These are phyloP conservation scores for Drosophila repleta DNA, from an alignment of 1,140 invertebrate genomes.

Conservation along the genomic window DNA sequence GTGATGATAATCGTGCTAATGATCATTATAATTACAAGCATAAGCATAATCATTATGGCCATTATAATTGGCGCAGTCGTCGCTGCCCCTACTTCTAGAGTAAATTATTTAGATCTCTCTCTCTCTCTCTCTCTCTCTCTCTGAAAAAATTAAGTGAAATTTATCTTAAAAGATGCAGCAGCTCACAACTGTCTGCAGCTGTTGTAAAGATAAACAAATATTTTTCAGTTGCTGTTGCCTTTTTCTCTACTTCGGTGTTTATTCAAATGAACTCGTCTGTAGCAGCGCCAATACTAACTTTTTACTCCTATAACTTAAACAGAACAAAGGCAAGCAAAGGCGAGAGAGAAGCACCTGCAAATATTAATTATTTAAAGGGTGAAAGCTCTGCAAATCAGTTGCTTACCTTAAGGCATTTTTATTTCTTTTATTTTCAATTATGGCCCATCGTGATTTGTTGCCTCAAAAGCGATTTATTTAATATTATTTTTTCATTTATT, in stretches of 20 bases:
- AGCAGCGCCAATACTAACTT: slow-evolving; percentile 20
- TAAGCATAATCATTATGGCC: slow-evolving; percentile 33
- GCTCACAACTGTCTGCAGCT: slow-evolving; percentile 37
- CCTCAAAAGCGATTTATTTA: background rate
- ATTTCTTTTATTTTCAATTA: background rate
- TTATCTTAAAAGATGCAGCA: slow-evolving; percentile 32
- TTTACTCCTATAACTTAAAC: background rate
- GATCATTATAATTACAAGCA: slow-evolving; percentile 33
- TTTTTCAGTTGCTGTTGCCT: slow-evolving; percentile 17
- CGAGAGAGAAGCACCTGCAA: slow-evolving; percentile 28
- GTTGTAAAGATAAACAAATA: slow-evolving; percentile 25
- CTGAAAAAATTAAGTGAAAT: background rate
- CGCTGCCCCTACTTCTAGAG: slow-evolving; percentile 48
- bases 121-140: background rate
- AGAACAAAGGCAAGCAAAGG: slow-evolving; percentile 1
- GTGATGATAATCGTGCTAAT: slow-evolving; percentile 10
- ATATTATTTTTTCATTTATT: no score
- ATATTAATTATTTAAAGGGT: slow-evolving; percentile 16
- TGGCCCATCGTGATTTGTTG: background rate
- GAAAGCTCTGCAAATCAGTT: background rate
- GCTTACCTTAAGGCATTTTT: background rate
- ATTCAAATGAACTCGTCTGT: slow-evolving; percentile 41
- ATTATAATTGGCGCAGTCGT: slow-evolving; percentile 65
- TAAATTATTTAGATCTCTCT: slow-evolving; percentile 49
- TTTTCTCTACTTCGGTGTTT: slow-evolving; percentile 3